Conservation (phyloP, 2,797 vertebrate species). For the Myotis planiceps region DNA sequence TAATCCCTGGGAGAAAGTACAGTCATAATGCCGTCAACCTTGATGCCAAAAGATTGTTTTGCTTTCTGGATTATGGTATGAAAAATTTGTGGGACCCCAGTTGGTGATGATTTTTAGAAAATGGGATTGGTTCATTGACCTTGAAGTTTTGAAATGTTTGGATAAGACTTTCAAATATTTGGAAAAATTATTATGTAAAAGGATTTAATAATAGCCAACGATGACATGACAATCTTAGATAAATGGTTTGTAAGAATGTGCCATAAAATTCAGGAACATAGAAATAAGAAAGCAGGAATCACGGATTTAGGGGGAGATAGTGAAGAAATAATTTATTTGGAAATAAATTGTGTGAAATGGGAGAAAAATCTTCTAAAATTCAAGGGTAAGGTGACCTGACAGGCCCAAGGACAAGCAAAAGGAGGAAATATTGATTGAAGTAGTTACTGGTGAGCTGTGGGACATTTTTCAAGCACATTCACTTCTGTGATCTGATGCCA, state of each 20-base stretch:
- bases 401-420: not conserved
- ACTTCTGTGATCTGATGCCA: not conserved
- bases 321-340: not conserved
- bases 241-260: not conserved
- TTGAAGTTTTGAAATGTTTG: not conserved
- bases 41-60: not conserved
- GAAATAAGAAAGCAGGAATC: conserved; percentile 5
- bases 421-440: not conserved
- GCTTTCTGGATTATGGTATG: not conserved
- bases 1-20: not conserved
- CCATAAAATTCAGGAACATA: not conserved
- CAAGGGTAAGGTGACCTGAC: not conserved
- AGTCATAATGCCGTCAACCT: not conserved
- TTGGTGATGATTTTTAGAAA: not conserved
- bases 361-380: conserved; percentile 5
- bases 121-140: not conserved
- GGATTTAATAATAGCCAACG: not conserved
- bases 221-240: not conserved
- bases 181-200: conserved; percentile 27
- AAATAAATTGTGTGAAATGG: not conserved
- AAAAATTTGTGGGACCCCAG: not conserved
- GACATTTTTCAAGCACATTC: conserved; percentile 30
- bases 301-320: not conserved
- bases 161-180: not conserved
- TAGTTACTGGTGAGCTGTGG: not conserved